A percentile compares a stretch with the other conserved stretches of the same genome.
Evolutionary conservation across 2,113 vertebrate species (phyloP).

Genomic region (Notiomystis cincta): DNA sequence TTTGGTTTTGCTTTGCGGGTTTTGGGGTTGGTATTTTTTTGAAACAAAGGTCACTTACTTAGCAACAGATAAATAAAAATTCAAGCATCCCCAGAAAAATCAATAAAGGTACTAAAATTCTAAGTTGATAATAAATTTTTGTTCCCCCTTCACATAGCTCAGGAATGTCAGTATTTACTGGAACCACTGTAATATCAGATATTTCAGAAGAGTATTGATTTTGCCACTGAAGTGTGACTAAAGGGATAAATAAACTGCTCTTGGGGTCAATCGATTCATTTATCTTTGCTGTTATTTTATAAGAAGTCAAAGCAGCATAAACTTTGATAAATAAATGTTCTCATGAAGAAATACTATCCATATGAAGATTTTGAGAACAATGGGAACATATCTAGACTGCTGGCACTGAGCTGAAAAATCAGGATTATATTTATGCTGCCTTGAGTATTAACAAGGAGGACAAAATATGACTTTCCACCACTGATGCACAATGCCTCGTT

Average conservation of each 20-base stretch:
- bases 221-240: conserved; percentile 83
- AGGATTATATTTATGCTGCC: conserved; percentile 20
- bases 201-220: conserved; percentile 82
- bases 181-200: conserved; percentile 76
- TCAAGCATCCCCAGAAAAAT: conserved; percentile 74
- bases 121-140: conserved; percentile 81
- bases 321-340: conserved; percentile 80
- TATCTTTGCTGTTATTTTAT: conserved; percentile 80
- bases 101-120: conserved; percentile 80
- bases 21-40: background rate
- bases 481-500: background rate
- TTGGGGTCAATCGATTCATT: conserved; percentile 81
- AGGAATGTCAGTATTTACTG: conserved; percentile 81
- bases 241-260: conserved; percentile 84
- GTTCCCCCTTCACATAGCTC: conserved; percentile 74
- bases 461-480: background rate
- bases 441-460: background rate
- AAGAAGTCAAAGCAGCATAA: conserved; percentile 78
- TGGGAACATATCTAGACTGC: background rate
- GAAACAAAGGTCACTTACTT: conserved; percentile 75
- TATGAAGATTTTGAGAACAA: conserved; percentile 44
- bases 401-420: background rate
- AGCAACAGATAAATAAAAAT: conserved; percentile 80
- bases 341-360: conserved; percentile 69
- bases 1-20: background rate